Base-by-base conservation (phyloP, 2,113 vertebrate species). In the Elachura formosa region DNA sequence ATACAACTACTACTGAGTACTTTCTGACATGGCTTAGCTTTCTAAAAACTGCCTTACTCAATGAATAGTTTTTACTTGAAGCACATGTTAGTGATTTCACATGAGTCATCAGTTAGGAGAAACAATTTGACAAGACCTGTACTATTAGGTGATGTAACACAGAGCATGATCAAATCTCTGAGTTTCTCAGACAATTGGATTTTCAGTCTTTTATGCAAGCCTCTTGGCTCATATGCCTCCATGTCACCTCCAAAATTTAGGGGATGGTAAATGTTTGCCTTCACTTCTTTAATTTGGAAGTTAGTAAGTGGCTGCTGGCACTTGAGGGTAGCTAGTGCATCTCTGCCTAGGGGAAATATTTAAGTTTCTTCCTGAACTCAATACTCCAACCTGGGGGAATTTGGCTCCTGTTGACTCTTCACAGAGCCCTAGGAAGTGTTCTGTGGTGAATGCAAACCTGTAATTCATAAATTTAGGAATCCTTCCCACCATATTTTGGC, bases 351-450 rank as follows among this genome's bases (percentile, higher is more conserved):
- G 4, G 9, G 5, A 84, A 49, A 41, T 45, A 56, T 45, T 48
- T 61, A 83, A 54, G 6, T 73, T 76, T 68, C 28, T 54, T 36
- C 14, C 72, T 77, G 33, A 79, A 61, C 6, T 66, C 29, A 46
- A 20, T 61, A 38, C 12, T 11, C 5, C 0, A 0, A 2, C 22
- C 22, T 77, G 55, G 21, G n/a, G 25, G 3, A 86, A 36, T 1
- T 25, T 2, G 13, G 2, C 3, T 91, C 2, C 28, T 73, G 12
- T n/a, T 83, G 40, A 41, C 18, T 58, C 25, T 68, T 68, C 33
- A 40, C 26, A 10, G 21, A 34, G 21, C 31, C 12, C 12, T 46
- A 26, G 21, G 31, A 62, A 52, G 2, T 46, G 8, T 84, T 72
- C 56, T 19, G 14, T 25, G 14, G 29, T 69, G 38, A 55, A 23